Evolutionary conservation across 2,797 vertebrate genomes (phyloP).

Genomic region (Periparus ater): DNA sequence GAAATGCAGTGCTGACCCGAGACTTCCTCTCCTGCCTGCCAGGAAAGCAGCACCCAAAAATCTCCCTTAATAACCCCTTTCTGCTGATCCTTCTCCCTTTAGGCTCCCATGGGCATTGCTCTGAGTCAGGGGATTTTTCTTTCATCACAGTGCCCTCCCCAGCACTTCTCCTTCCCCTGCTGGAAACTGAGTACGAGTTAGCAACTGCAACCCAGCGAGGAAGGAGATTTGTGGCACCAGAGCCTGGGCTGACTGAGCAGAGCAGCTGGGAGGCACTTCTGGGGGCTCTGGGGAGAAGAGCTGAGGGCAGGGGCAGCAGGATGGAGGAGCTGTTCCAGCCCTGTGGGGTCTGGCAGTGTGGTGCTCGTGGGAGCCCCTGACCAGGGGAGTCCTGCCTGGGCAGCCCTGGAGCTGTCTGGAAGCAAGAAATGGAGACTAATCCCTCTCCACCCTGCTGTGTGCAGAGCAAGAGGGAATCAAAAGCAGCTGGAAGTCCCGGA

Average conservation of each 20-base stretch:
- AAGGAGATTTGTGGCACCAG: neutral
- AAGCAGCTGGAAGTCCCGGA: constrained; percentile 40
- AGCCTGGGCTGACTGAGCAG: neutral
- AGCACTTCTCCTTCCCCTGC: neutral
- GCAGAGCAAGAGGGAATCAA: neutral
- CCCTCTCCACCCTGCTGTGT: neutral
- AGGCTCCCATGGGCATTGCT: fast-evolving
- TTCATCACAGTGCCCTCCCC: neutral
- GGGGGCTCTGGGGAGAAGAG: neutral
- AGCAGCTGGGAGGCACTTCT: neutral
- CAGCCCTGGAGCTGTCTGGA: neutral
- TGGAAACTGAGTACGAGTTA: neutral
- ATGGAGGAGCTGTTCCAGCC: neutral
- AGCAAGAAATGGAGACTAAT: constrained; percentile 5
- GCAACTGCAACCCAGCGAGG: neutral
- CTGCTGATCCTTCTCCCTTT: neutral
- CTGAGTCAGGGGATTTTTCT: neutral
- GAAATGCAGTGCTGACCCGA: fast-evolving
- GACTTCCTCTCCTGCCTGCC: neutral
- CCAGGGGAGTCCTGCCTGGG: fast-evolving
- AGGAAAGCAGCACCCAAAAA: neutral
- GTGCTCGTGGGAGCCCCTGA: neutral
- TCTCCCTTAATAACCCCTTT: neutral
- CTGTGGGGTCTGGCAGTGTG: neutral
- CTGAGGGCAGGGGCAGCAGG: neutral